Percentiles rank a stretch among this genome's conserved stretches.
phyloP scores from a whole-genome alignment of 2,888 invertebrate genomes.

The Nezara viridula region DNA sequence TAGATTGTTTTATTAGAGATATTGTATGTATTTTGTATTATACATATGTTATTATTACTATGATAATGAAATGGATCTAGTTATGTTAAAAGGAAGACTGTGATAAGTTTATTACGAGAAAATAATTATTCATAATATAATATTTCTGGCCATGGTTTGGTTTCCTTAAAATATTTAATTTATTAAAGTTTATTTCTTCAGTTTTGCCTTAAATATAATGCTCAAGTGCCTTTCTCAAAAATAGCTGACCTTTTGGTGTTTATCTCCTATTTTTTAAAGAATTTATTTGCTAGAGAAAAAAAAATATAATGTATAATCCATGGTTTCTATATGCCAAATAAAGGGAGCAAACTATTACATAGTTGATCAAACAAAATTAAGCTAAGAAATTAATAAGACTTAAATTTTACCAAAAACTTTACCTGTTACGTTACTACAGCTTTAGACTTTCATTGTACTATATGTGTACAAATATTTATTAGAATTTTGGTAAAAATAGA shows the following conservation, averaged over 20 bases:
- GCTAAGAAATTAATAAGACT: constrained; percentile 34
- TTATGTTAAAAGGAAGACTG: constrained; percentile 57
- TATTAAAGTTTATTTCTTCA: not conserved
- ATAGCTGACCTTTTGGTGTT: not conserved
- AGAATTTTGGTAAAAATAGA: not conserved
- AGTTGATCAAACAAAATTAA: constrained; percentile 13
- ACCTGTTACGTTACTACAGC: constrained; percentile 26
- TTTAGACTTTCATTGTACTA: not conserved
- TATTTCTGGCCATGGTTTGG: constrained; percentile 23
- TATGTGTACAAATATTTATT: not conserved
- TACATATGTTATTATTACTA: constrained; percentile 52
- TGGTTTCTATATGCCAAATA: constrained; percentile 38
- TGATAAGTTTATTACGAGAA: constrained; percentile 45
- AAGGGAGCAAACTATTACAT: constrained; percentile 34
- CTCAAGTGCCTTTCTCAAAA: constrained; percentile 46
- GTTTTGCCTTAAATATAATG: constrained; percentile 13
- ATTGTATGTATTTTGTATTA: constrained; percentile 45
- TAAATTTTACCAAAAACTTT: constrained; percentile 43
- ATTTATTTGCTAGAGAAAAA: not conserved
- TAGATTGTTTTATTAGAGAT: constrained; percentile 53
- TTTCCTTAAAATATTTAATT: not conserved
- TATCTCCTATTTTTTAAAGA: not conserved
- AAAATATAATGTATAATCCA: not conserved
- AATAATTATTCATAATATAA: constrained; percentile 26
- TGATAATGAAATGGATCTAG: constrained; percentile 33